These are phyloP conservation scores for Drosophila seguyi DNA, from an alignment of 1,140 invertebrate species.

Conservation along the genomic window DNA sequence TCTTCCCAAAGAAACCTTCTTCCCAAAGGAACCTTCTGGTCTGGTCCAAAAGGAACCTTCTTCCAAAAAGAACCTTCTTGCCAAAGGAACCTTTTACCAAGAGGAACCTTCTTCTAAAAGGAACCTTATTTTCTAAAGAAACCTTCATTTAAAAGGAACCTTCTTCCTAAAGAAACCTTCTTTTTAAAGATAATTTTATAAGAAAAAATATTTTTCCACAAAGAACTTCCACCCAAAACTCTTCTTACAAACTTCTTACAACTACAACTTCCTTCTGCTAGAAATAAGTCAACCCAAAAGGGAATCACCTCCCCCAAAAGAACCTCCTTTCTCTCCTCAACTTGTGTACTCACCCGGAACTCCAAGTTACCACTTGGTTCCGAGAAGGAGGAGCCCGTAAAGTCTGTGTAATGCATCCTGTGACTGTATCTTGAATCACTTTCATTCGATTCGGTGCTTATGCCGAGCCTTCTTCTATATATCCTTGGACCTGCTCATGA, in stretches of 20 bases:
- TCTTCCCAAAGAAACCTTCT: neutral
- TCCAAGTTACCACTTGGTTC: constrained; percentile 46
- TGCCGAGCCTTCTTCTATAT: neutral
- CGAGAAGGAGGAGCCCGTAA: constrained; percentile 11
- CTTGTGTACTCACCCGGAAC: constrained; percentile 57
- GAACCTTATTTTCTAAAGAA: neutral
- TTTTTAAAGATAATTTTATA: too few relatives aligned
- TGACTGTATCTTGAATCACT: neutral
- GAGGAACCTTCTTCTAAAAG: neutral
- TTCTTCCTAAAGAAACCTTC: too few relatives aligned
- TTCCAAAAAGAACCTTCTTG: neutral
- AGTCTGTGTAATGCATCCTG: constrained; percentile 36
- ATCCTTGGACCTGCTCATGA: neutral
- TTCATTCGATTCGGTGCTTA: too few relatives aligned
- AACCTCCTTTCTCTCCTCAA: neutral
- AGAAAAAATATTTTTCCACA: neutral
- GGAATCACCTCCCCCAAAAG: too few relatives aligned
- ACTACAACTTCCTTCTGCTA: too few relatives aligned
- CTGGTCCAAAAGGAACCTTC: neutral
- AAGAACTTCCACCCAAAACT: too few relatives aligned
- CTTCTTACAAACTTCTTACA: too few relatives aligned
- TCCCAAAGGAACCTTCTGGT: neutral
- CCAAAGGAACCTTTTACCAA: neutral
- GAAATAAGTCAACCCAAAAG: too few relatives aligned
- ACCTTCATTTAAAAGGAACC: neutral